These are phyloP conservation scores for Alsophila aescularia DNA, from an alignment of 2,888 invertebrate genomes.

Conservation along the genomic window DNA sequence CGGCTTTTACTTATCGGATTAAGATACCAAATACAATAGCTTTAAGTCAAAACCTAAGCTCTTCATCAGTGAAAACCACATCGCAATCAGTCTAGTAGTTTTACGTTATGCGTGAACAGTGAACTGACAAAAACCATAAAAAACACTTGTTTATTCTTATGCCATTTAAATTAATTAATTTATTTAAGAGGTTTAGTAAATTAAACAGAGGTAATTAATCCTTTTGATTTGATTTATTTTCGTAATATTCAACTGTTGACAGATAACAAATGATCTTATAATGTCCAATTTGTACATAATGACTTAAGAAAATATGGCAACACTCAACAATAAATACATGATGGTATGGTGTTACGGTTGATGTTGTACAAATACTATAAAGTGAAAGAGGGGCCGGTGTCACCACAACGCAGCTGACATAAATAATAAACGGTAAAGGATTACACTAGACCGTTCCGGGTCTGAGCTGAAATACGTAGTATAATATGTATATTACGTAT, in stretches of 20 bases:
- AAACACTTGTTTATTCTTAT: too few relatives aligned
- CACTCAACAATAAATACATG: slow-evolving; percentile 80
- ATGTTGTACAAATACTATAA: slow-evolving; percentile 39
- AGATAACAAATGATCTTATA: slow-evolving; percentile 84
- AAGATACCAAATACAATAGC: too few relatives aligned
- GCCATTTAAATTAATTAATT: too few relatives aligned
- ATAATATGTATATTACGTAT: too few relatives aligned
- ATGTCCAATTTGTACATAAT: slow-evolving; percentile 84
- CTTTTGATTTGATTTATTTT: slow-evolving; percentile 80
- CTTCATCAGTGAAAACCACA: too few relatives aligned
- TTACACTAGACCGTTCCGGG: too few relatives aligned
- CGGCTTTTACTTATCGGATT: too few relatives aligned
- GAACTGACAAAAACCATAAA: too few relatives aligned
- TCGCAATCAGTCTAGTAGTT: too few relatives aligned
- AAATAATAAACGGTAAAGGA: background rate
- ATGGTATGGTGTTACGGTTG: slow-evolving; percentile 52
- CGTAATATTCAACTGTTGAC: slow-evolving; percentile 84
- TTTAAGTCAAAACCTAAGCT: too few relatives aligned
- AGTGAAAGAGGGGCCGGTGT: slow-evolving; percentile 8
- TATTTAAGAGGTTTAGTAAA: slow-evolving; percentile 34
- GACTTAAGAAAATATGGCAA: slow-evolving; percentile 85
- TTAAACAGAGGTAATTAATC: slow-evolving; percentile 49
- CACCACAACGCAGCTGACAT: slow-evolving; percentile 7
- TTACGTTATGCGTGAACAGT: too few relatives aligned
- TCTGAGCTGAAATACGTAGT: too few relatives aligned